Percentiles rank a stretch among this genome's conserved stretches.
Conservation (phyloP, 2,797 vertebrate species). For the Percopsis omiscomaycus region DNA sequence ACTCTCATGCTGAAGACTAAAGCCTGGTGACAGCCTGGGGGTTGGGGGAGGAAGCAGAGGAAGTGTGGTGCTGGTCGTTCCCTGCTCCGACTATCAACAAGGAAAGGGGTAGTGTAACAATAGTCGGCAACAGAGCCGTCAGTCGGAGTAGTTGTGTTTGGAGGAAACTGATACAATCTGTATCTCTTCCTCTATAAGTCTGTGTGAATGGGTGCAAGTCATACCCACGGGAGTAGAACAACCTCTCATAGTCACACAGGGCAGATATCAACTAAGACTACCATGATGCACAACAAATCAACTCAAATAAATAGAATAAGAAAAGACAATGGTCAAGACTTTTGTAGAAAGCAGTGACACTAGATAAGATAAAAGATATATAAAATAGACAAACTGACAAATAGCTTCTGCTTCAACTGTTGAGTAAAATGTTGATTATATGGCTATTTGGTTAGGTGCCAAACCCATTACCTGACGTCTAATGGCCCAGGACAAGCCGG, state of each 20-base stretch:
- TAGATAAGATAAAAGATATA: not conserved
- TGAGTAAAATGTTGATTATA: not conserved
- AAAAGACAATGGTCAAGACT: not conserved
- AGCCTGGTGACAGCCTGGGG: conserved; percentile 33
- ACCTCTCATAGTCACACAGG: not conserved
- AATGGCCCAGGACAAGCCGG: not conserved
- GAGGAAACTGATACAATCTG: conserved; percentile 73
- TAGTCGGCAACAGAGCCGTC: conserved; percentile 46
- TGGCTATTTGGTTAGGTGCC: not conserved
- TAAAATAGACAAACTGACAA: too few relatives aligned
- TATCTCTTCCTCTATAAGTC: conserved; percentile 72
- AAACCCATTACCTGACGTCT: not conserved
- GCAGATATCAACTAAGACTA: conserved; percentile 8
- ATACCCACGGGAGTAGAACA: conserved; percentile 15
- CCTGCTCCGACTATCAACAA: conserved; percentile 60
- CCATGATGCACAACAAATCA: not conserved
- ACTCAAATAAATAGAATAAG: not conserved
- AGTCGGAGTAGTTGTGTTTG: conserved; percentile 42
- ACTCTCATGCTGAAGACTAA: conserved; percentile 34
- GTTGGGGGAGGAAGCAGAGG: conserved; percentile 23
- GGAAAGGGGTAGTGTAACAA: conserved; percentile 57
- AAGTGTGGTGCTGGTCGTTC: conserved; percentile 57
- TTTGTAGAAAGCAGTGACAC: not conserved
- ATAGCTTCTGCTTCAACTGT: not conserved
- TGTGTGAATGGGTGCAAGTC: conserved; percentile 49